Conservation (phyloP, 2,113 vertebrate species). For the Psammodynastes pulverulentus region DNA sequence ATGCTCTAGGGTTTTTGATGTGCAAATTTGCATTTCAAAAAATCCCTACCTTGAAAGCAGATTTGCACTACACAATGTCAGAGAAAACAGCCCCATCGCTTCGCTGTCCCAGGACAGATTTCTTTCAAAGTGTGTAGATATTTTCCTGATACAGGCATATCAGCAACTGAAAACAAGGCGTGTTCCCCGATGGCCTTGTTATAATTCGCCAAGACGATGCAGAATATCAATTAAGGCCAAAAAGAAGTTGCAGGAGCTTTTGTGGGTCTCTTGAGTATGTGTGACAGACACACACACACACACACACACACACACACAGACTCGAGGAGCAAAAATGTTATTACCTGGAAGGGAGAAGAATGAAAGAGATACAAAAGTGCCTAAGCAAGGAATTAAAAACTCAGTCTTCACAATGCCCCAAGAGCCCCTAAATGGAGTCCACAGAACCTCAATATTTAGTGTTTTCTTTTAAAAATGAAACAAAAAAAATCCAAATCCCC, state of each 20-base stretch:
- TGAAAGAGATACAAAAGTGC: not conserved
- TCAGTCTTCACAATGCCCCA: not conserved
- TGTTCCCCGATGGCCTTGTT: not conserved
- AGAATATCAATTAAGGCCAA: conserved; percentile 19
- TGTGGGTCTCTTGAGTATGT: not conserved
- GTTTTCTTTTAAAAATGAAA: not conserved
- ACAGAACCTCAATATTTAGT: not conserved
- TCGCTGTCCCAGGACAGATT: not conserved
- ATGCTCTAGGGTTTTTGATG: too few relatives aligned
- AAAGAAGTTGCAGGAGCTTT: not conserved
- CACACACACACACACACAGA: not conserved
- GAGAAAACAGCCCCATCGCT: not conserved
- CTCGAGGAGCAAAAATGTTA: not conserved
- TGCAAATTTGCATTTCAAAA: not conserved
- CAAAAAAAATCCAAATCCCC: not conserved
- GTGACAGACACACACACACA: not conserved
- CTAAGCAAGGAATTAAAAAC: not conserved
- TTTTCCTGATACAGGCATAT: conserved; percentile 3
- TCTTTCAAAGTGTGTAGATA: not conserved
- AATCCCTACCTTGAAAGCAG: not conserved
- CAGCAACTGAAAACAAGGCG: not conserved
- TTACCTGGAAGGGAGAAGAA: not conserved
- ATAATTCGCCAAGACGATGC: not conserved
- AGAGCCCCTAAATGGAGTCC: not conserved
- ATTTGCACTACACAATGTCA: not conserved